Evolutionary conservation across 1,140 invertebrate species (phyloP).

Genomic region (Reticulitermes speratus): DNA sequence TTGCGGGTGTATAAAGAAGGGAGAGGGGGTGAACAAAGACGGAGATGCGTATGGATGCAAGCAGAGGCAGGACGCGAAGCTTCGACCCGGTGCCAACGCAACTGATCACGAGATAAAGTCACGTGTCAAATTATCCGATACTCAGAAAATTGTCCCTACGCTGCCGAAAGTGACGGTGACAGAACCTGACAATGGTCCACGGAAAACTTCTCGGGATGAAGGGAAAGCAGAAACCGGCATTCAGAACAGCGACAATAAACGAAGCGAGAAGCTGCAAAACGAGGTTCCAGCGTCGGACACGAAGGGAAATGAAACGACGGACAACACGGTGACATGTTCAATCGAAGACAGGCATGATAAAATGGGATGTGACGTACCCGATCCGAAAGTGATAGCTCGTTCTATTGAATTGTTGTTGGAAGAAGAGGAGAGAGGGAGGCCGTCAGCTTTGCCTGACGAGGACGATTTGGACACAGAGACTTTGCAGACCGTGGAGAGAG

Average conservation of each 20-base stretch:
- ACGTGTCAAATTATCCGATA: neutral
- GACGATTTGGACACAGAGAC: conserved; percentile 50
- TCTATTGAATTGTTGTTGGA: conserved; percentile 34
- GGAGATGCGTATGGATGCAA: neutral
- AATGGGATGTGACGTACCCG: conserved; percentile 31
- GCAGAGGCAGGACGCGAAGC: neutral
- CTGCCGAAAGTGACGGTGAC: neutral
- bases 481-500: conserved; percentile 31
- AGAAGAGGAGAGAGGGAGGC: conserved; percentile 40
- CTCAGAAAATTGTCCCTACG: neutral
- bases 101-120: neutral
- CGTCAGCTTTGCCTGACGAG: conserved; percentile 45
- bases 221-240: neutral
- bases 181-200: neutral
- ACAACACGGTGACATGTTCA: conserved; percentile 20
- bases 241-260: neutral
- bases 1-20: conserved; percentile 45
- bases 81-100: neutral
- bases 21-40: neutral
- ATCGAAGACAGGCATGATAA: conserved; percentile 32
- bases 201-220: neutral
- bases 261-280: conserved; percentile 25
- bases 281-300: conserved; percentile 5
- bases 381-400: conserved; percentile 32
- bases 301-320: neutral